Base-by-base conservation (phyloP, 2,113 vertebrate species). In the Chroicocephalus ridibundus region DNA sequence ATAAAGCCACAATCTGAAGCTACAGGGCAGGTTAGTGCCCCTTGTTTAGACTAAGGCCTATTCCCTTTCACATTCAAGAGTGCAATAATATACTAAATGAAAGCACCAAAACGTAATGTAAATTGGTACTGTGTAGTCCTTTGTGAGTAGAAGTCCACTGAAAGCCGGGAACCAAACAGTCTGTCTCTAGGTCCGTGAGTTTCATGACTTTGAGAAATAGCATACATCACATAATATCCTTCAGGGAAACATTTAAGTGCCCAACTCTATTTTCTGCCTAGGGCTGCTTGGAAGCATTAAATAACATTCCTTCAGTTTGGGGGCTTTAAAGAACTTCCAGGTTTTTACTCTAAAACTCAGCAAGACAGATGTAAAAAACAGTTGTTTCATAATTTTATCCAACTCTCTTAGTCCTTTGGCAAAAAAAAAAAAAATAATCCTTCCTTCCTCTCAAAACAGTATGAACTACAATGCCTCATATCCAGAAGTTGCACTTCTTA, bases 381-480 rank as follows among this genome's bases (percentile, higher is more conserved):
- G 79, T 91, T 92, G 76, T 88, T 95, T 94, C 70, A 84, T 91
- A 95, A 88, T 14, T 25, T 36, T 93, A 95, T 90, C 91, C 75
- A 96, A 96, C 76, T 94, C 61, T 95, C 74, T 91, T 75, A 93
- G 76, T 92, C 86, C 51, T 94, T 97, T 98, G 95, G 91, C 91
- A 97, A 92, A 86, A 86, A 40, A 96, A 95, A 95, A 96, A 97
- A 40, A 95, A 95, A 38, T 96, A 97, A 78, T 78, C 78, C 16
- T 93, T 95, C 76, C n/a, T 92, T 96, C 64, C 61, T 84, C 79
- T 82, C 79, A 97, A 96, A 96, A 97, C 93, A 96, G 51, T 77
- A 81, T 96, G 97, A 85, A 90, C 72, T 85, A 91, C 65, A 94
- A 78, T 92, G 76, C 82, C 70, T 93, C 78, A 74, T 94, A 55